Evolutionary conservation across 2,113 vertebrate genomes (phyloP), one percentile per base, ranked within the genome.

Genomic region (Arenaria interpres): DNA sequence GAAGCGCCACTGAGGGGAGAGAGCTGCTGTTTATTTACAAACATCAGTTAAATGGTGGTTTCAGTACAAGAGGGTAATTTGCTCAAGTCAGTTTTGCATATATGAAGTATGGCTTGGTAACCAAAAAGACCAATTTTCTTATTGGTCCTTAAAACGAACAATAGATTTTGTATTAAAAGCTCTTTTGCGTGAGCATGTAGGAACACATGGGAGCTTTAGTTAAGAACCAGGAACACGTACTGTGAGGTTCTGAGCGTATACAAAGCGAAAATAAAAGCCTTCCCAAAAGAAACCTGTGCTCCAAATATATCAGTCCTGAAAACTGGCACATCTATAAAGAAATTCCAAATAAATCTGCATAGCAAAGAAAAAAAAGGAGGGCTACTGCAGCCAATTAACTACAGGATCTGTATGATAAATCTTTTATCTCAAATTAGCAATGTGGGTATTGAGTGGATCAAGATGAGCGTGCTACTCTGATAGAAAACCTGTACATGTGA

Each of bases 391-490:
- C 71, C 50, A 88, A 82, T 91, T 92, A 88, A 63, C 41, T 33
- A 3, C 37, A 89, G 81, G 54, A 57, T 91, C 81, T 73, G 11
- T 1, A 16, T 83, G 89, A 93, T 95, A 94, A 97, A 96, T 93
- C 88, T 91, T 97, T 89, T 84, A 94, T 89, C 71, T 95, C 68
- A 72, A 93, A 90, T 74, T 81, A 97, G 90, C 20, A 72, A 94
- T 88, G 84, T 96, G 53, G 78, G 57, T 96, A 96, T 43, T 71
- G 89, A 96, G 93, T 96, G 96, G 96, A 93, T 97, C 93, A 97
- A 98, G 97, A 97, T 85, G 62, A 93, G 77, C 73, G 9, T 33
- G n/a, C 72, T 96, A 72, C 95, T 95, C 80, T 86, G 73, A 86
- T 6, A 94, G 96, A 95, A 93, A 91, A 95, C 89, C 95, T 85